phyloP scores from a whole-genome alignment of 2,888 invertebrate species.

The Amblyteles armatorius region DNA sequence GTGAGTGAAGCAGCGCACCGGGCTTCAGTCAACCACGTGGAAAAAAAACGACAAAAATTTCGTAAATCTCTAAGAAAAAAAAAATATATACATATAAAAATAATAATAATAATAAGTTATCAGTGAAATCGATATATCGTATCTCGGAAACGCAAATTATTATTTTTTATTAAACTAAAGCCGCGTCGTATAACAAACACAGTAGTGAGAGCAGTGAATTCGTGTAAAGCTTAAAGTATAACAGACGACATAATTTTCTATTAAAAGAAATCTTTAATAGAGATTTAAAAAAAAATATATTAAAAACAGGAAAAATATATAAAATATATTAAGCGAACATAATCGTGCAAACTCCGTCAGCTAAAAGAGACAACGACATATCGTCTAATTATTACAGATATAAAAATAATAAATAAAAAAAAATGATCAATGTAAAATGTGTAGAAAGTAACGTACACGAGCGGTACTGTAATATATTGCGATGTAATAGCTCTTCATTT shows the following conservation, averaged over 20 bases:
- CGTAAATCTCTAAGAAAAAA: slow-evolving; percentile 3
- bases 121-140: neutral
- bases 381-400: slow-evolving; percentile 38
- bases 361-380: slow-evolving; percentile 56
- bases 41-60: neutral
- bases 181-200: slow-evolving; percentile 4
- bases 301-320: neutral
- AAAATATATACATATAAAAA: neutral
- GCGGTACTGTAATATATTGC: slow-evolving; percentile 33
- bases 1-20: neutral
- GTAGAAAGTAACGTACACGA: slow-evolving; percentile 43
- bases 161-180: slow-evolving; percentile 28
- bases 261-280: neutral
- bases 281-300: neutral
- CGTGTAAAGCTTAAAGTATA: slow-evolving; percentile 45
- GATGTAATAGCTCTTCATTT: neutral
- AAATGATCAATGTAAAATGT: slow-evolving; percentile 51
- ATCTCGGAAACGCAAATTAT: slow-evolving; percentile 3
- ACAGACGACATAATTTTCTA: slow-evolving; percentile 34
- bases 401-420: slow-evolving; percentile 1
- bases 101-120: neutral
- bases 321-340: slow-evolving; percentile 1
- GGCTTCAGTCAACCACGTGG: slow-evolving; percentile 22
- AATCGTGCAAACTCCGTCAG: slow-evolving; percentile 51
- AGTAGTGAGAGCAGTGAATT: slow-evolving; percentile 57